Evolutionary conservation across 2,888 invertebrate species (phyloP).

Genomic region (Philhelius pedissequus): DNA sequence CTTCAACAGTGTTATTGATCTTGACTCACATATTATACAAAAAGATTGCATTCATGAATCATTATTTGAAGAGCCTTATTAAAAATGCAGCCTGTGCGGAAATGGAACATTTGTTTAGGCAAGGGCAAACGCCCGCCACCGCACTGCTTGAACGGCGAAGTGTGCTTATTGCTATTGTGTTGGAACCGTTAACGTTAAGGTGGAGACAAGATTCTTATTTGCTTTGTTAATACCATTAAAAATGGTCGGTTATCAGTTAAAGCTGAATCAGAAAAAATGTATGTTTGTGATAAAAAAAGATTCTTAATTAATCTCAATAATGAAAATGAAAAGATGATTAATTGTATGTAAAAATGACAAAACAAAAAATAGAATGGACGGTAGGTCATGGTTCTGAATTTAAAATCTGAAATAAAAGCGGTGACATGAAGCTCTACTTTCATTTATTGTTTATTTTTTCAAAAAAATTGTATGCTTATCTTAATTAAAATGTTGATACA

Average conservation of each 20-base stretch:
- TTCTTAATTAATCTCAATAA: background rate
- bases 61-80: conserved; percentile 4
- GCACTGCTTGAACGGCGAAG: background rate
- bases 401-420: too few species aligned
- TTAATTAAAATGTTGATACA: too few species aligned
- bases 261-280: background rate
- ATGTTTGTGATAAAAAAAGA: background rate
- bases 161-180: background rate
- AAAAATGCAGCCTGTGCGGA: background rate
- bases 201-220: background rate
- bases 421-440: background rate
- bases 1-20: background rate
- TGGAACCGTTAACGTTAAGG: background rate
- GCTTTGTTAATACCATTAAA: background rate
- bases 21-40: conserved; percentile 30
- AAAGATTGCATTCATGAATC: conserved; percentile 18
- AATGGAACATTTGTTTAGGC: background rate
- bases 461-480: too few species aligned
- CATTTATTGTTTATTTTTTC: too few species aligned
- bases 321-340: background rate
- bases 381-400: too few species aligned
- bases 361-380: background rate
- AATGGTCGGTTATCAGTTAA: background rate
- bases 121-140: background rate
- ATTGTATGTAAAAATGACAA: background rate